Evolutionary conservation across 2,113 vertebrate genomes (phyloP).

Genomic region (Melanerpes aurifrons): DNA sequence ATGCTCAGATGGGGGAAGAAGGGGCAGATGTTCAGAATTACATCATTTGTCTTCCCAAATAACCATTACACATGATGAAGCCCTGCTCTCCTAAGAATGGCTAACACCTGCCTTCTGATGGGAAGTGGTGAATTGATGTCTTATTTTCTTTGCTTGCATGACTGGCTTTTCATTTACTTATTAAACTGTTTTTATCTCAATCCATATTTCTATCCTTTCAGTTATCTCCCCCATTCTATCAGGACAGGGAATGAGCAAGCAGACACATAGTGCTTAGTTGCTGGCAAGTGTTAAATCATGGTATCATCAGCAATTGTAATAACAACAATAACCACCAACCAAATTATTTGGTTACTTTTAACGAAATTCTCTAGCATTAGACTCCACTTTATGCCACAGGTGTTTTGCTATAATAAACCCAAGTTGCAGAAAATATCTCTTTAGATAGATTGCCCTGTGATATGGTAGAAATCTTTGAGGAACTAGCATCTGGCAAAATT

Average conservation of each 20-base stretch:
- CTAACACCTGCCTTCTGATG: background rate
- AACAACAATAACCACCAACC: background rate
- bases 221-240: no score
- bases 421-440: background rate
- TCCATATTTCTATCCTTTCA: background rate
- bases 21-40: background rate
- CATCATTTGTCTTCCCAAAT: background rate
- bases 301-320: background rate
- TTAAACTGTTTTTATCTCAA: background rate
- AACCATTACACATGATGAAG: rapidly evolving
- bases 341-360: background rate
- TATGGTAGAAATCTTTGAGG: background rate
- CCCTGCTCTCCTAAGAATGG: background rate
- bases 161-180: background rate
- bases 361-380: background rate
- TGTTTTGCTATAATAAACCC: background rate
- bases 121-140: background rate
- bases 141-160: background rate
- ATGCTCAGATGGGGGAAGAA: background rate
- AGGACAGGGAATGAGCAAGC: rapidly evolving
- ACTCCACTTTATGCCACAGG: background rate
- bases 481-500: background rate
- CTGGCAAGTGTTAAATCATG: background rate
- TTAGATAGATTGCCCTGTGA: background rate
- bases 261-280: background rate